Base-by-base conservation (phyloP, 1,140 invertebrate genomes). In the Sitobion miscanthi region DNA sequence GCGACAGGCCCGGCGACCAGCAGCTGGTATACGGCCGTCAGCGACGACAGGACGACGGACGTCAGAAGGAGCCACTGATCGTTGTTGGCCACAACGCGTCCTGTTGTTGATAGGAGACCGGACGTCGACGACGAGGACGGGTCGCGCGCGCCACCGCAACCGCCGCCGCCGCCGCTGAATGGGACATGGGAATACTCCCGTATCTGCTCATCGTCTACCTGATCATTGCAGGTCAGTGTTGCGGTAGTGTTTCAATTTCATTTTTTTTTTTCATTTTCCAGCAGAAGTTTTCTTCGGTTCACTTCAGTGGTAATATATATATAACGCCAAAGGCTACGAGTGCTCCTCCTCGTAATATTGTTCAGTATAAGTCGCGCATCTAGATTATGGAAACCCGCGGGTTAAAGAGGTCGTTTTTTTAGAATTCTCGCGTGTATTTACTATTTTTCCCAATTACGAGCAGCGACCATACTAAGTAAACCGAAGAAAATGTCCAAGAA, bases 151-250 rank as follows among this genome's bases (percentile, higher is more conserved):
- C 45, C 91, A 38, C 77, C 88, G 88, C 89, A 42, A 69, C 89
- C 91, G 82, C 35, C 47, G n/a, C 77, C 91, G 77, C n/a, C 69
- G 91, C 82, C 91, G 91, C 91, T 93, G 91, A 93, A 93, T 93
- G 91, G 91, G 91, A 93, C 91, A 93, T 93, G 91, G 91, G 91
- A 93, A 93, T 93, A 93, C 91, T 93, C 91, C 91, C 49, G 91
- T 21, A 52, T 54, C 91, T 93, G 82, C 49, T 93, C 82, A 93
- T 83, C 91, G 91, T 85, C 35, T 93, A 85, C 91, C 91, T 93
- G 49, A 54, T 86, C 49, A 85, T 93, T 93, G 35, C 91, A 93
- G 91, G 91, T 93, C 88, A 38, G 88, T 86, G 9, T 5, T 6
- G 25, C 8, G 7, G 7, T 17, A 14, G 11, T 77, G 4, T 88